Conservation (phyloP, 2,113 vertebrate genomes). For the Pluvialis apricaria region DNA sequence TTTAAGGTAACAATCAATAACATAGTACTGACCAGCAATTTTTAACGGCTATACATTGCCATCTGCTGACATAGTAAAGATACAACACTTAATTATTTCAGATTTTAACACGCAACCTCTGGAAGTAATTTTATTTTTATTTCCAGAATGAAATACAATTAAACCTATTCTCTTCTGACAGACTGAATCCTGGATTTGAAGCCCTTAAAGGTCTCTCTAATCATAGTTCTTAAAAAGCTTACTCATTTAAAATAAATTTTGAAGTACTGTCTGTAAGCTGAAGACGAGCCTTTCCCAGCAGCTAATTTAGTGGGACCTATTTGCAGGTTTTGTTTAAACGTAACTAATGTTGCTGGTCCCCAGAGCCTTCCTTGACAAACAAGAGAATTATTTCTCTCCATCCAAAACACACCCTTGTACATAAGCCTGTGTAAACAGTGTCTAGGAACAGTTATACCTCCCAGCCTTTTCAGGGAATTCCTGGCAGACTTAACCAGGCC, state of each 20-base stretch:
- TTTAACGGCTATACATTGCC: slow-evolving; percentile 17
- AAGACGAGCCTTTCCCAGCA: neutral
- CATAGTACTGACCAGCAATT: neutral
- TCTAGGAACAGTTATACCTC: neutral
- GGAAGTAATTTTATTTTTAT: neutral
- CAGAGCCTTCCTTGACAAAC: neutral
- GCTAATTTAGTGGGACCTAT: neutral
- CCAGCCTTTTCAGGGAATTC: neutral
- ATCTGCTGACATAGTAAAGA: slow-evolving; percentile 5
- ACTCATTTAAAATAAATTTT: neutral
- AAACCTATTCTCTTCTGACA: neutral
- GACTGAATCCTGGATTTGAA: neutral
- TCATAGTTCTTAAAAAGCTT: neutral
- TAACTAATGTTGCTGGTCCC: neutral
- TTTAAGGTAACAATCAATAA: neutral
- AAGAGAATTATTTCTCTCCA: neutral
- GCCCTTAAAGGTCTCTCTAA: neutral
- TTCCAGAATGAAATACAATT: neutral
- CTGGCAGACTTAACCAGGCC: neutral
- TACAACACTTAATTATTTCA: neutral
- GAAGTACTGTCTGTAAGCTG: neutral
- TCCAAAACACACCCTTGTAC: neutral
- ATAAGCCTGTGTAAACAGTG: neutral
- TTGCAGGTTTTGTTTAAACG: neutral
- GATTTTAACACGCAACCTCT: neutral